phyloP scores from a whole-genome alignment of 2,113 vertebrate genomes.

The Triplophysa siluroides region DNA sequence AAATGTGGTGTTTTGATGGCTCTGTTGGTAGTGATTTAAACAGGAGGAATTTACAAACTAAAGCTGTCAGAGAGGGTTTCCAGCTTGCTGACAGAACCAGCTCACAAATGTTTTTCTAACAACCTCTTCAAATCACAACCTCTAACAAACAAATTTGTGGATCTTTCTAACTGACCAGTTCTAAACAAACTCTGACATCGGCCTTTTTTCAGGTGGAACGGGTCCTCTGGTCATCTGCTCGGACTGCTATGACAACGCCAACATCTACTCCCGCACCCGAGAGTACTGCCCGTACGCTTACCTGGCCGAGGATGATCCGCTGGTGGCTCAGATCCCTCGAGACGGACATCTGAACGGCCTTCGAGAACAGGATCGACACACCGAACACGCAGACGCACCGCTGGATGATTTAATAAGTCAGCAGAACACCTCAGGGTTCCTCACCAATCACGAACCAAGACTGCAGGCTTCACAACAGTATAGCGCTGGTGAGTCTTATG shows the following conservation, averaged over 20 bases:
- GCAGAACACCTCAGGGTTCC: constrained; percentile 74
- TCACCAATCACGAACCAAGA: constrained; percentile 74
- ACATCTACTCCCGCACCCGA: constrained; percentile 88
- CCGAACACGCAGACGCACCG: constrained; percentile 65
- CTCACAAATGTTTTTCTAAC: no score
- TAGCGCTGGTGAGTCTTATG: constrained; percentile 72
- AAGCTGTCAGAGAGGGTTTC: no score
- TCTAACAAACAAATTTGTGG: no score
- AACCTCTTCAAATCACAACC: no score
- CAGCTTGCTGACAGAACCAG: no score
- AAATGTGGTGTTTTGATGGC: no score
- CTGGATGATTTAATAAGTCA: constrained; percentile 75
- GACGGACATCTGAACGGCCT: constrained; percentile 75
- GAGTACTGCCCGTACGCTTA: constrained; percentile 93
- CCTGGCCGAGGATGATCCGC: constrained; percentile 81
- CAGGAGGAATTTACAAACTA: no score
- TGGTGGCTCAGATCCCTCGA: constrained; percentile 78
- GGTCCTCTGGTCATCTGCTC: constrained; percentile 89
- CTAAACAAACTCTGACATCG: no score
- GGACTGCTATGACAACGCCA: constrained; percentile 95
- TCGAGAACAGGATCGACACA: constrained; percentile 33
- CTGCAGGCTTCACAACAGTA: constrained; percentile 68
- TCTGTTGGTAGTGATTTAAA: no score
- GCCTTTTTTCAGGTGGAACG: constrained; percentile 58
- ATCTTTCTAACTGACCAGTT: no score